These are phyloP conservation scores for Saimiri boliviensis DNA, from an alignment of 2,113 vertebrate genomes.

Conservation along the genomic window DNA sequence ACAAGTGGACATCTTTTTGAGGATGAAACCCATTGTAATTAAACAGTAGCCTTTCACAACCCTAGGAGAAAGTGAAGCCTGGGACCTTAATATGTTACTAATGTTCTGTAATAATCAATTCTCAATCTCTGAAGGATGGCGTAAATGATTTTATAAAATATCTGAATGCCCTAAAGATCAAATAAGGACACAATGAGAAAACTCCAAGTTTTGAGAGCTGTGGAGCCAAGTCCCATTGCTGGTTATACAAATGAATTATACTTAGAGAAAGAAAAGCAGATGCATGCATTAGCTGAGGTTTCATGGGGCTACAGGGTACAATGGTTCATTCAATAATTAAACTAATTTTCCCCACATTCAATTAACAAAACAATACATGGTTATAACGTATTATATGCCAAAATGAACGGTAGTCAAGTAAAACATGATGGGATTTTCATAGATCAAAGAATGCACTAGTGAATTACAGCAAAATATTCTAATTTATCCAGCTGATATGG, in stretches of 20 bases:
- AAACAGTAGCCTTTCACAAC: neutral
- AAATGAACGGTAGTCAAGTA: neutral
- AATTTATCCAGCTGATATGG: neutral
- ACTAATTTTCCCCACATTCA: neutral
- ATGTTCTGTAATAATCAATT: neutral
- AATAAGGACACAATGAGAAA: neutral
- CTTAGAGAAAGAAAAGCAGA: neutral
- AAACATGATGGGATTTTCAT: neutral
- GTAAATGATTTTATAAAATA: neutral
- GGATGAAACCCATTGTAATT: neutral
- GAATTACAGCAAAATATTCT: neutral
- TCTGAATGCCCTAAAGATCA: neutral
- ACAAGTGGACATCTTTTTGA: neutral
- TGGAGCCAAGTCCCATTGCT: neutral
- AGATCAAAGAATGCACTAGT: neutral
- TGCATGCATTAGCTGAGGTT: neutral
- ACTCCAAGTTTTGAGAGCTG: neutral
- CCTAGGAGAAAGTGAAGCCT: neutral
- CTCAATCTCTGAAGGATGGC: neutral
- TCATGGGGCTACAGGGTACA: neutral
- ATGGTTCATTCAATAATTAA: neutral
- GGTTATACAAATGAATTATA: neutral
- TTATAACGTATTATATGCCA: neutral
- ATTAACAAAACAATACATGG: neutral
- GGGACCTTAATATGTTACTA: neutral